Evolutionary conservation across 2,888 invertebrate genomes (phyloP).

Genomic region (Candidula unifasciata): DNA sequence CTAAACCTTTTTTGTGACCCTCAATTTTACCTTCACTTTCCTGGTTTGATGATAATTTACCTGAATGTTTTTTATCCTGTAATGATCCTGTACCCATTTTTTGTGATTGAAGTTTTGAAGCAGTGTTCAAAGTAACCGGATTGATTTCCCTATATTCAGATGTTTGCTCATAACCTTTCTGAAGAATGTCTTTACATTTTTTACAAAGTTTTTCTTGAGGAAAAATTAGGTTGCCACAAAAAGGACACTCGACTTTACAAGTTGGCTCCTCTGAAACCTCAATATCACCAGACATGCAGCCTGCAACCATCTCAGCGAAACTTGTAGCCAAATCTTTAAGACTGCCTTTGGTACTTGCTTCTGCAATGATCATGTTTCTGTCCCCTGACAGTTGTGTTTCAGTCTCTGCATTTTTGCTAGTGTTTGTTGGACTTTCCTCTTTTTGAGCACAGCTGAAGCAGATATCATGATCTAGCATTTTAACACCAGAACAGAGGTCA

Average conservation of each 20-base stretch:
- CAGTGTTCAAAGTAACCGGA: not conserved
- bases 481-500: not conserved
- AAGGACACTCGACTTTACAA: constrained; percentile 61
- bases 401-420: not conserved
- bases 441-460: constrained; percentile 6
- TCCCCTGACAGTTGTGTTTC: not conserved
- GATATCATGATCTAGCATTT: constrained; percentile 1
- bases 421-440: not conserved
- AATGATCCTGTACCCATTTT: not conserved
- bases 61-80: not conserved
- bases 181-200: constrained; percentile 59
- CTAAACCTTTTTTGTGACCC: not conserved
- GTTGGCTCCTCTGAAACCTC: constrained; percentile 55
- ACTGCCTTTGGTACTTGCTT: not conserved
- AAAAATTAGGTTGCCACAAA: constrained; percentile 60
- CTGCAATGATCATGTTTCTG: not conserved
- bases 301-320: constrained; percentile 36
- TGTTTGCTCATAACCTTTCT: constrained; percentile 10
- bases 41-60: not conserved
- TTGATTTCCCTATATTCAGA: not conserved
- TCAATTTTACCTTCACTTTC: not conserved
- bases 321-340: not conserved
- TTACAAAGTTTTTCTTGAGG: constrained; percentile 64
- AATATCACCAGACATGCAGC: constrained; percentile 41
- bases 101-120: not conserved